Percentiles rank a stretch among this genome's conserved stretches.
Conservation (phyloP, 2,888 invertebrate genomes). For the Chydorus sphaericus region DNA sequence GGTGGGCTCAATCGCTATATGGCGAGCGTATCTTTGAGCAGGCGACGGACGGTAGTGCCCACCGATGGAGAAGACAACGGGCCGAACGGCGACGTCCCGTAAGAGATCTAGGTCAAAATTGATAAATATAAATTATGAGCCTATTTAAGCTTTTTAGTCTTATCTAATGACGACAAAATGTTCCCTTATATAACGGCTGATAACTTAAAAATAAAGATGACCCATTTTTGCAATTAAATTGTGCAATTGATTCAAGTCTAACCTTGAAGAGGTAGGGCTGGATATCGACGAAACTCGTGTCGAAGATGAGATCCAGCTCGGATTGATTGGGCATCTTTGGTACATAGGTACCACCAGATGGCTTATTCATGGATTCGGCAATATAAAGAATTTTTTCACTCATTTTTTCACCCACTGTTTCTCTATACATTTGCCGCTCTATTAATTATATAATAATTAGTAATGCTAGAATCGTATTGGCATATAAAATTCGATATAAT, state of each 20-base stretch:
- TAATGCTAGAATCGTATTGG: not conserved
- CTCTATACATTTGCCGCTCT: conserved; percentile 72
- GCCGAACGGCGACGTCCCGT: conserved; percentile 24
- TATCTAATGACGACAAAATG: too few relatives aligned
- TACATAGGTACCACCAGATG: conserved; percentile 75
- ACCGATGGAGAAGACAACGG: conserved; percentile 65
- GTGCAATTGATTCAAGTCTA: not conserved
- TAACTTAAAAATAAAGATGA: not conserved
- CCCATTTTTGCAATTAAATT: not conserved
- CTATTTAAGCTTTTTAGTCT: too few relatives aligned
- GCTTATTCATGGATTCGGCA: conserved; percentile 86
- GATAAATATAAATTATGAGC: too few relatives aligned
- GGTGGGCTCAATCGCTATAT: too few relatives aligned
- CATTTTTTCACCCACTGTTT: conserved; percentile 70
- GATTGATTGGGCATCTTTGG: conserved; percentile 89
- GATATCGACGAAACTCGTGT: conserved; percentile 79
- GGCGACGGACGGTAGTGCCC: conserved; percentile 75
- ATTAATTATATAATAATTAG: conserved; percentile 18
- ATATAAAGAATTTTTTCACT: conserved; percentile 89
- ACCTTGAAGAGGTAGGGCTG: conserved; percentile 95
- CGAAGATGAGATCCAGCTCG: conserved; percentile 85
- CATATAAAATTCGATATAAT: conserved; percentile 13
- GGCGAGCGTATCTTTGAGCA: conserved; percentile 66
- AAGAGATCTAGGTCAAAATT: conserved; percentile 24
- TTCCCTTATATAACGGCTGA: too few relatives aligned